Percentiles rank a stretch among this genome's conserved stretches.
phyloP scores from a whole-genome alignment of 2,888 invertebrate genomes.

The Sinodicranocentrus sp. region DNA sequence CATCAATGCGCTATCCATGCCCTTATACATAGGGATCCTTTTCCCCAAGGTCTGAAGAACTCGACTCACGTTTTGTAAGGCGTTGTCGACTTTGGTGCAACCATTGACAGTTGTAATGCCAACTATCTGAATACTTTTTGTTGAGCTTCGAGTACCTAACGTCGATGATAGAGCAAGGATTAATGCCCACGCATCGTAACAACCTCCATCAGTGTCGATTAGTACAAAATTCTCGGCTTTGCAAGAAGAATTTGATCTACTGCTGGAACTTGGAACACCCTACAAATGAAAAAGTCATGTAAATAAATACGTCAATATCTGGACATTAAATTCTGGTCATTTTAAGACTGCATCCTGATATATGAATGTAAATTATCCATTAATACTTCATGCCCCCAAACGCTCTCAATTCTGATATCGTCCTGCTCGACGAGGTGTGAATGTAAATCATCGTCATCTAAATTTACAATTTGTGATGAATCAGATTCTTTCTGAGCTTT shows the following conservation, averaged over 20 bases:
- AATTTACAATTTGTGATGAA: too few species aligned
- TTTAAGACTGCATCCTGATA: too few species aligned
- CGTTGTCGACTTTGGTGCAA: conserved; percentile 85
- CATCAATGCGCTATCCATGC: conserved; percentile 69
- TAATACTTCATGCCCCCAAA: conserved; percentile 13
- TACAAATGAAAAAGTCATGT: too few species aligned
- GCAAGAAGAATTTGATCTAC: too few species aligned
- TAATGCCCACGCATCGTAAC: conserved; percentile 82
- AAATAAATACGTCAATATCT: too few species aligned
- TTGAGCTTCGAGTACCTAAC: conserved; percentile 77
- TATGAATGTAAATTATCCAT: too few species aligned
- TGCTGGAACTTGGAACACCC: too few species aligned
- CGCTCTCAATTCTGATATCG: conserved; percentile 22
- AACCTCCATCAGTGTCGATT: conserved; percentile 74
- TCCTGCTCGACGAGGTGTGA: background rate
- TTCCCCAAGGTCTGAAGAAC: background rate
- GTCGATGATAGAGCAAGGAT: conserved; percentile 79
- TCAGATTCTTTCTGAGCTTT: background rate
- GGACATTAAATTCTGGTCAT: too few species aligned
- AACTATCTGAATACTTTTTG: conserved; percentile 81
- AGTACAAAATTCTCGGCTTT: conserved; percentile 46
- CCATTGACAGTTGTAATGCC: conserved; percentile 88
- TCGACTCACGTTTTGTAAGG: conserved; percentile 84
- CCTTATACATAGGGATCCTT: conserved; percentile 73
- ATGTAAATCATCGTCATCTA: background rate